Base-by-base conservation (phyloP, 2,113 vertebrate species). In the Mustela nigripes region DNA sequence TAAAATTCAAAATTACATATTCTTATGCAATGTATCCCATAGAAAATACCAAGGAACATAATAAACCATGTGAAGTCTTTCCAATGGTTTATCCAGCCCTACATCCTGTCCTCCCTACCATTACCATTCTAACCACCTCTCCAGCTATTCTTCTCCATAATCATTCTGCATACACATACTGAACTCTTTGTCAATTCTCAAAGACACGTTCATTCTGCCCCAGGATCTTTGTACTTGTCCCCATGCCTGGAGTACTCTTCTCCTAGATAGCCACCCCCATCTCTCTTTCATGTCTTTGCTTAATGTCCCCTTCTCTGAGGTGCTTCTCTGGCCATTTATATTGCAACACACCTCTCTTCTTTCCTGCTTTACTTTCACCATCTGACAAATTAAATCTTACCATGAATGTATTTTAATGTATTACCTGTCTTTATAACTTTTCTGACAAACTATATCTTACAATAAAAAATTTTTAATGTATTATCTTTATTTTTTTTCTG, bases 371-470 rank as follows among this genome's bases (percentile, higher is more conserved):
- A 83, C 48, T 63, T 82, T 86, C 42, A 88, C 39, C 26, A 92
- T 1, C 11, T 36, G 91, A 96, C 58, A 93, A 39, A 86, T 60
- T 62, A 82, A 18, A 50, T 48, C 76, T 89, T 62, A 96, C 19
- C 78, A 78, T 78, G 31, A 62, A 67, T 33, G 31, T 67, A 58
- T 56, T 84, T 86, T 48, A 71, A 86, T 69, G 36, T 60, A 95
- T 85, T 81, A 84, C 11, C 26, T 78, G 78, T 36, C 53, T 87
- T 53, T 95, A 97, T 95, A 69, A 89, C 36, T 86, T 94, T 89
- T 18, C 33, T 89, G 15, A 26, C 60, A 62, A 26, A 60, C 24
- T 60, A 11, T 62, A 62, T 62, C 60, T 63, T 63, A 63, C 26
- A 63, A 63, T 63, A 63, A n/a, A 62, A 62, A 11, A 2, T 28